Conservation (phyloP, 2,888 invertebrate genomes). For the Dolichomitus sp. region DNA sequence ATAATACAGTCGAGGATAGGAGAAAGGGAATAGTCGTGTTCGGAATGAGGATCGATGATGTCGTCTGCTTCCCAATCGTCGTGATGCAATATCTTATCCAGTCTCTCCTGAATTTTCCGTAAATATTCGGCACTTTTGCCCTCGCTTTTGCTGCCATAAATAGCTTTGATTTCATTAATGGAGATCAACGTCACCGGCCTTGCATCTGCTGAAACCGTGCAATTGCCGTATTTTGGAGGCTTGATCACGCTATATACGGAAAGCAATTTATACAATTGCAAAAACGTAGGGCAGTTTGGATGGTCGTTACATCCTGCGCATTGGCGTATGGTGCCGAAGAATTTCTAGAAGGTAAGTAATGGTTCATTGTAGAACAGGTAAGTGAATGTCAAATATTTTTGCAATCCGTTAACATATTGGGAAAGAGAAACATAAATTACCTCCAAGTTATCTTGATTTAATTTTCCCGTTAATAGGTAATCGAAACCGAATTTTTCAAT, state of each 20-base stretch:
- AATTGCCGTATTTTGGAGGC: constrained; percentile 67
- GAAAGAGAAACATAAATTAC: constrained; percentile 38
- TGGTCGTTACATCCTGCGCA: constrained; percentile 48
- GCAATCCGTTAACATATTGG: not conserved
- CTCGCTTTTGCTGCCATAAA: constrained; percentile 31
- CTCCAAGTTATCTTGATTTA: constrained; percentile 69
- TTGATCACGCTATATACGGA: constrained; percentile 38
- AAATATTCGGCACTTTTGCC: constrained; percentile 2
- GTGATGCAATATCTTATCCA: constrained; percentile 10
- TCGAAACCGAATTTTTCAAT: constrained; percentile 41
- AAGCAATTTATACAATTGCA: constrained; percentile 66
- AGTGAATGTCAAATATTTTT: not conserved
- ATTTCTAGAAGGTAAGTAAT: no score
- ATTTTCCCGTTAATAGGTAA: constrained; percentile 47
- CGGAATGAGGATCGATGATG: constrained; percentile 15
- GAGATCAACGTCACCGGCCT: no score
- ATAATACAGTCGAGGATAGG: constrained; percentile 50
- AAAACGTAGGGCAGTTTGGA: constrained; percentile 57
- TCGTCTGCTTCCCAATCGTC: constrained; percentile 58
- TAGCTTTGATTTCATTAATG: constrained; percentile 11
- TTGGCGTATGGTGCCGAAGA: constrained; percentile 42
- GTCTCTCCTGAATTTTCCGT: not conserved
- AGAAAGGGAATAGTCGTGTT: constrained; percentile 49
- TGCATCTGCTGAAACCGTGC: constrained; percentile 53
- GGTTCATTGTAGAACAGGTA: not conserved